Percentiles rank a stretch among this genome's conserved stretches.
These are phyloP conservation scores for Sinocyclocheilus anshuiensis DNA, from an alignment of 2,113 vertebrate species.

Conservation along the genomic window DNA sequence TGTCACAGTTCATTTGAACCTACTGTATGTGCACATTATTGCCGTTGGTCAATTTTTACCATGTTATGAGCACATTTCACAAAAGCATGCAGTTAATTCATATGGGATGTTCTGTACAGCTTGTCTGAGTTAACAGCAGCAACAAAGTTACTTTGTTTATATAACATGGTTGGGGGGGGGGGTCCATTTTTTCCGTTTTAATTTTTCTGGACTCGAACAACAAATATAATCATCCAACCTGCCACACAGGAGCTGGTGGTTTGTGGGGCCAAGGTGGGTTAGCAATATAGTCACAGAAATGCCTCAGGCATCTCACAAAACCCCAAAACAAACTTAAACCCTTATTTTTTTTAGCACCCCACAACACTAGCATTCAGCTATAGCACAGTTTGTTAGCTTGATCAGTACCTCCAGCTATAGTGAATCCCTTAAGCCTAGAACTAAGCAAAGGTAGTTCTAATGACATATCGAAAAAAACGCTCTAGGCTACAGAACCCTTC, in stretches of 20 bases:
- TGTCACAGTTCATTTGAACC: too few relatives aligned
- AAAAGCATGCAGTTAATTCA: too few relatives aligned
- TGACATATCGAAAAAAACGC: neutral
- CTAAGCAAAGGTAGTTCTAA: slow-evolving; percentile 3
- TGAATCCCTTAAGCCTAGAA: neutral
- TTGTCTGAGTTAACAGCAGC: too few relatives aligned
- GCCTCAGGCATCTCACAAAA: neutral
- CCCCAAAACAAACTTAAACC: slow-evolving; percentile 15
- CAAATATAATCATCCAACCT: slow-evolving; percentile 8
- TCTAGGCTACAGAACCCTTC: slow-evolving; percentile 8
- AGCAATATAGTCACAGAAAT: slow-evolving; percentile 10
- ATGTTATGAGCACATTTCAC: too few relatives aligned
- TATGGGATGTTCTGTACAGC: too few relatives aligned
- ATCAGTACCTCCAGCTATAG: slow-evolving; percentile 17
- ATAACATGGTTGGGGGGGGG: too few relatives aligned
- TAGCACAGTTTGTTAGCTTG: slow-evolving; percentile 13
- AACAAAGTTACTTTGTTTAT: too few relatives aligned
- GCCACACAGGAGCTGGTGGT: neutral
- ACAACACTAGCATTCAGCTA: neutral
- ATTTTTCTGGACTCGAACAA: neutral
- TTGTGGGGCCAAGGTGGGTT: neutral
- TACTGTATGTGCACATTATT: too few relatives aligned
- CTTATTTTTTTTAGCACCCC: neutral
- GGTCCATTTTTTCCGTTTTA: too few relatives aligned
- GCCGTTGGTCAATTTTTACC: too few relatives aligned